Percentiles rank a stretch among this genome's conserved stretches.
phyloP scores from a whole-genome alignment of 2,888 invertebrate genomes.

The Pristionchus arcanus region DNA sequence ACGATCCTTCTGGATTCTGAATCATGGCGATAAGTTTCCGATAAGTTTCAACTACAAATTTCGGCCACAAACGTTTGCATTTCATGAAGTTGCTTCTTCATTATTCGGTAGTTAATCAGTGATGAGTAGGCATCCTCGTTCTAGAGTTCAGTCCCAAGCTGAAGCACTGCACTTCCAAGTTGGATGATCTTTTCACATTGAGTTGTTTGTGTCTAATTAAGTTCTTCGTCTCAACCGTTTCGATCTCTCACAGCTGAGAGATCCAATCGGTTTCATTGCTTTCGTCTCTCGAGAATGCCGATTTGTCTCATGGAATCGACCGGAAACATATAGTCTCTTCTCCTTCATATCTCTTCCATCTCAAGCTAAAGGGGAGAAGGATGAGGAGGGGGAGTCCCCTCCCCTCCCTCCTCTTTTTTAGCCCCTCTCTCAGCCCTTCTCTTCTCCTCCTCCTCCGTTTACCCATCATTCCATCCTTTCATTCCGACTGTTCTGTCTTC shows the following conservation, averaged over 20 bases:
- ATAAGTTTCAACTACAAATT: neutral
- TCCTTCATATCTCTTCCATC: neutral
- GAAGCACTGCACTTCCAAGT: neutral
- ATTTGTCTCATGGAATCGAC: slow-evolving; percentile 26
- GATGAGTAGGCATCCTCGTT: neutral
- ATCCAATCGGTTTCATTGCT: slow-evolving; percentile 40
- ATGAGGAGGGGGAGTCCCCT: neutral
- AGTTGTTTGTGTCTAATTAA: neutral
- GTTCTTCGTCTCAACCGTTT: neutral
- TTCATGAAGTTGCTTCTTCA: neutral
- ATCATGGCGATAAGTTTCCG: neutral
- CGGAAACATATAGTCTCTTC: slow-evolving; percentile 16
- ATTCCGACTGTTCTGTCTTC: neutral
- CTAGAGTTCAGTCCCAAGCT: neutral
- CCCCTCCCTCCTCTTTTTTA: slow-evolving; percentile 34
- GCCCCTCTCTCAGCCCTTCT: slow-evolving; percentile 35
- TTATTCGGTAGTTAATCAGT: neutral
- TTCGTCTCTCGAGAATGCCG: slow-evolving; percentile 16
- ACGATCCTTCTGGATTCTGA: neutral
- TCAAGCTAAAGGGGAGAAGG: neutral
- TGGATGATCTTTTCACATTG: neutral
- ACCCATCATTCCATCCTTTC: slow-evolving; percentile 22
- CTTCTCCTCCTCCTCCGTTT: slow-evolving; percentile 30
- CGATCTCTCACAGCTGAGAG: slow-evolving; percentile 21
- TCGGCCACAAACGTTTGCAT: neutral